phyloP scores from a whole-genome alignment of 1,140 invertebrate genomes.

The Zophobas atratus region DNA sequence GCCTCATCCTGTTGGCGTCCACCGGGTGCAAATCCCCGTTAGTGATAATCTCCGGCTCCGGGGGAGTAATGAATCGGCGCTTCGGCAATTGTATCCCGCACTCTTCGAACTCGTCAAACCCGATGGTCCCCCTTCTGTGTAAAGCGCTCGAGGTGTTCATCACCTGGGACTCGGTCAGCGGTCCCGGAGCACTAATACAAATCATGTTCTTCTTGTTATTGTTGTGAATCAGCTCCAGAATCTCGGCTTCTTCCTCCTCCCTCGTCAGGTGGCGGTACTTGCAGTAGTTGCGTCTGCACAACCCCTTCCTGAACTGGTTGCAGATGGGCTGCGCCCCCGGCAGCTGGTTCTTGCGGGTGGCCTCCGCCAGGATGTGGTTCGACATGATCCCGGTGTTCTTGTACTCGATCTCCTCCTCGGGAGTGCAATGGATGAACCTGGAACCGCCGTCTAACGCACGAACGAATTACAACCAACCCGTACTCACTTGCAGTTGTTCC shows the following conservation, averaged over 20 bases:
- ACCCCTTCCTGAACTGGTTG: constrained; percentile 84
- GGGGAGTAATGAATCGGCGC: constrained; percentile 55
- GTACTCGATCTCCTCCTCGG: constrained; percentile 84
- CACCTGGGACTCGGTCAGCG: constrained; percentile 55
- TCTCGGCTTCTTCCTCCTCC: constrained; percentile 68
- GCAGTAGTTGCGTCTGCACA: constrained; percentile 71
- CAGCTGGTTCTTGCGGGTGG: constrained; percentile 68
- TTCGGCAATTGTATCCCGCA: constrained; percentile 60
- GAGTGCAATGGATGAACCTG: constrained; percentile 84
- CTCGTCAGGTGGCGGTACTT: constrained; percentile 72
- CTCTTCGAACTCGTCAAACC: constrained; percentile 59
- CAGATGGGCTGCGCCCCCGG: constrained; percentile 75
- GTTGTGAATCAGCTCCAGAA: constrained; percentile 63
- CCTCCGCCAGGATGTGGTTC: constrained; percentile 71
- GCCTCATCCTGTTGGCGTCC: constrained; percentile 47
- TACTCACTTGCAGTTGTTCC: constrained; percentile 72
- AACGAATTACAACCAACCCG: not conserved
- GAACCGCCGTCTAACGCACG: constrained; percentile 12
- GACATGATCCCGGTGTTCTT: constrained; percentile 79
- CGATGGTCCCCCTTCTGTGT: constrained; percentile 52
- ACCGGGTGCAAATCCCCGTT: constrained; percentile 26
- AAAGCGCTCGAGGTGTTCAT: constrained; percentile 19
- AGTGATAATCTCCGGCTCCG: constrained; percentile 49
- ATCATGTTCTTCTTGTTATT: constrained; percentile 56
- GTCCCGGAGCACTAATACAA: constrained; percentile 50